A percentile compares a stretch with the other conserved stretches of the same genome.
These are phyloP conservation scores for Meteorus colon DNA, from an alignment of 2,888 invertebrate species.

Conservation along the genomic window DNA sequence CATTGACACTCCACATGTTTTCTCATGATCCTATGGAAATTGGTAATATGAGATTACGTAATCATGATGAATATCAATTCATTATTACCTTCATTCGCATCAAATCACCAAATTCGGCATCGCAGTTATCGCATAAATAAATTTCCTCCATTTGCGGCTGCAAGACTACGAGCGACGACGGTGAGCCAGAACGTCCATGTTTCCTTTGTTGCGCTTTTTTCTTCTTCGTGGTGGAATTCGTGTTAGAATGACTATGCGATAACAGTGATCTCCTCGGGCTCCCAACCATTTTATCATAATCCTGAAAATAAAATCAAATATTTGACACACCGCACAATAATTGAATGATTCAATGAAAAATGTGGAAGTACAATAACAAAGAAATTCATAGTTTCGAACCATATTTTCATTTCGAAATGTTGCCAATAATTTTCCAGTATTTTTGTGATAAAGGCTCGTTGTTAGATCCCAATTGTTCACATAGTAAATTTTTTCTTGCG, in stretches of 20 bases:
- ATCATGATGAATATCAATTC: slow-evolving; percentile 10
- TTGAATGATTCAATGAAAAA: background rate
- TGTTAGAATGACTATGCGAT: slow-evolving; percentile 63
- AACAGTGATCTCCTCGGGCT: slow-evolving; percentile 73
- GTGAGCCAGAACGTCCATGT: slow-evolving; percentile 56
- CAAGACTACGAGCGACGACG: slow-evolving; percentile 74
- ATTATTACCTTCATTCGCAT: slow-evolving; percentile 75
- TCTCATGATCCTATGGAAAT: slow-evolving; percentile 73
- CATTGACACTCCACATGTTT: slow-evolving; percentile 71
- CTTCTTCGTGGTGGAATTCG: slow-evolving; percentile 53
- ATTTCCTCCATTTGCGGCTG: slow-evolving; percentile 79
- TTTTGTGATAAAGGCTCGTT: slow-evolving; percentile 81
- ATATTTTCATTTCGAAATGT: slow-evolving; percentile 86
- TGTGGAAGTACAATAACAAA: background rate
- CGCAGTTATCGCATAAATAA: slow-evolving; percentile 84
- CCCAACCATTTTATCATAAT: slow-evolving; percentile 68
- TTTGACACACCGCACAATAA: background rate
- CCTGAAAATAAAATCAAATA: slow-evolving; percentile 56
- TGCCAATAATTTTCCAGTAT: slow-evolving; percentile 80
- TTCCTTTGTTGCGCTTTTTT: slow-evolving; percentile 68
- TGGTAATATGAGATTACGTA: slow-evolving; percentile 9
- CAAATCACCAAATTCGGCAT: slow-evolving; percentile 80
- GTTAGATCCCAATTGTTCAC: slow-evolving; percentile 84
- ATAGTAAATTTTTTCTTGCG: slow-evolving; percentile 79
- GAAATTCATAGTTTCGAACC: slow-evolving; percentile 69